A percentile compares a stretch with the other conserved stretches of the same genome.
phyloP scores from a whole-genome alignment of 2,888 invertebrate species.

The Linhomoeus sp. region DNA sequence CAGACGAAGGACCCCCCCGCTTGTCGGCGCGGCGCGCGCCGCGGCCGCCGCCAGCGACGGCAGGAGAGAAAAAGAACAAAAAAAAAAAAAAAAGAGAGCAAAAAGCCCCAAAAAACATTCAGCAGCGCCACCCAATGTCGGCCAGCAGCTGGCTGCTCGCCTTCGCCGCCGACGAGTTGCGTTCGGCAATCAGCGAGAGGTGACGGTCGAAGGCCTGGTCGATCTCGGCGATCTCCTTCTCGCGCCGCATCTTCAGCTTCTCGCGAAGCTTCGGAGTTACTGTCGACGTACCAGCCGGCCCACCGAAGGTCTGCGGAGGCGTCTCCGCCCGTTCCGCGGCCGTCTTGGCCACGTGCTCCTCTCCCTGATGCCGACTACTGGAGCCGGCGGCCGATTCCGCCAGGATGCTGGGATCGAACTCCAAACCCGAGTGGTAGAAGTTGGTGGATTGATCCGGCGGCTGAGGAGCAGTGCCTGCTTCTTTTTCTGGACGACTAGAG shows the following conservation, averaged over 20 bases:
- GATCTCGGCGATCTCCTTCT: slow-evolving; percentile 3
- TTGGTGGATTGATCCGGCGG: too few species aligned
- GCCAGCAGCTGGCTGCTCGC: not conserved
- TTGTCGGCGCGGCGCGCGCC: too few species aligned
- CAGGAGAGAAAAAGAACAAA: too few species aligned
- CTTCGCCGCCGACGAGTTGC: not conserved
- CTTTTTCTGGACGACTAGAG: too few species aligned
- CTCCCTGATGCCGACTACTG: not conserved
- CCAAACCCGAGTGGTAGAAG: not conserved
- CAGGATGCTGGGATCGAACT: not conserved
- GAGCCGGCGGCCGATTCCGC: not conserved
- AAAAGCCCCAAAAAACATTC: too few species aligned
- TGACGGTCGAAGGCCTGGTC: slow-evolving; percentile 4
- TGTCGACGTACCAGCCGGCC: not conserved
- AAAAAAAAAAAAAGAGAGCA: too few species aligned
- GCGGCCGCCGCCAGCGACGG: too few species aligned
- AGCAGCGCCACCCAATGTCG: too few species aligned
- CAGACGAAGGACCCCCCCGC: too few species aligned
- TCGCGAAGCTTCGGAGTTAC: slow-evolving; percentile 1
- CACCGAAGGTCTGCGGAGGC: not conserved
- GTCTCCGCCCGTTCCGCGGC: not conserved
- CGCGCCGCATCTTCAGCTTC: slow-evolving; percentile 1
- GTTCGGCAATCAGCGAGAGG: slow-evolving; percentile 2
- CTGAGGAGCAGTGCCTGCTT: too few species aligned
- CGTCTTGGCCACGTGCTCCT: too few species aligned